Evolutionary conservation across 1,140 invertebrate species (phyloP), one percentile per base, ranked within the genome.

Genomic region (Dendrolimus punctatus): DNA sequence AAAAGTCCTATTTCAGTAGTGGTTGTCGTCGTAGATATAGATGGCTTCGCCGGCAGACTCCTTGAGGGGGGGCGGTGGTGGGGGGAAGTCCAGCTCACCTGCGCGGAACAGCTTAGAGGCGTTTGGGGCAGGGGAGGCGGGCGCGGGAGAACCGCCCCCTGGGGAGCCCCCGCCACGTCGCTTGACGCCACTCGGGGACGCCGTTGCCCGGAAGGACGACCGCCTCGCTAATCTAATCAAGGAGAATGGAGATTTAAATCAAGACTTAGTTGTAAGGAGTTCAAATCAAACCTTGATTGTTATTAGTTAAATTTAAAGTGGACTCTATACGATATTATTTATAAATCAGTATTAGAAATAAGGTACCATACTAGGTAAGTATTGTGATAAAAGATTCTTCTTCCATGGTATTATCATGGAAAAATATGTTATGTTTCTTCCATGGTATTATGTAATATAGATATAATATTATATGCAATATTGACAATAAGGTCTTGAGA

Each of bases 1-100:
- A 38, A 42, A 47, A 47, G 37, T 40, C 48, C 49, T 38, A 8
- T 39, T 53, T 81, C 77, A 85, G 59, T 84, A 84, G 60, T 80
- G 78, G 49, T 73, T 72, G 55, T 85, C 78, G 58, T 83, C 88
- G 68, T 85, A 85, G 0, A 85, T 85, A 58, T 85, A 85, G 56
- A 90, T 89, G 37, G 91, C 90, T 68, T 92, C 91, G 5, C 90
- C 91, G n/a, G 90, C 91, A 5, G 91, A 90, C 63, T 91, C 90
- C 64, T 91, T 91, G 45, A 90, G 84, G 10, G 84, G 88, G 51
- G 89, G 84, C 54, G 89, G 87, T 40, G 81, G 81, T 42, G 90
- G 90, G 7, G 90, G 91, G 71, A 90, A 89, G 88, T 89, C 88
- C 70, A 89, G 62, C 68, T 88, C 73, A 49, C 78, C 82, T 49